Percentiles rank a stretch among this genome's conserved stretches.
Conservation (phyloP, 35 echinoderm and acorn worm genomes). For the Hemicentrotus pulcherrimus region DNA sequence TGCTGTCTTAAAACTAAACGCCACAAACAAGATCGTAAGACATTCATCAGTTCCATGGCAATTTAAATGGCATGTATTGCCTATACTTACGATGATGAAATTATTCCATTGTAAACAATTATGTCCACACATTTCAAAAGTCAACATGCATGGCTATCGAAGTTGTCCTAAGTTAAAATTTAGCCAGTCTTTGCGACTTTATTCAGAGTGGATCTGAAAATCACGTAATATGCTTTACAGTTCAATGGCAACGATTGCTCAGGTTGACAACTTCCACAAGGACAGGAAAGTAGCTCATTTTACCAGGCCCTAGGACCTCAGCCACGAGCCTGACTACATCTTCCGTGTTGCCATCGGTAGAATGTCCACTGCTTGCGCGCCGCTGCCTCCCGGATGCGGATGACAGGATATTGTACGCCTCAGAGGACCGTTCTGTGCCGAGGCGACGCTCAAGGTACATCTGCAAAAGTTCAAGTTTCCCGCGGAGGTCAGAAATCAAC, state of each 20-base stretch:
- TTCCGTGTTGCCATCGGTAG: not conserved
- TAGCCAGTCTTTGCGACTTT: too few relatives aligned
- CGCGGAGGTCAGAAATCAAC: not conserved
- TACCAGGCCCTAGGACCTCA: constrained; percentile 21
- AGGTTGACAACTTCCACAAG: not conserved
- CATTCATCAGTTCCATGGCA: too few relatives aligned
- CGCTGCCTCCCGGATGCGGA: not conserved
- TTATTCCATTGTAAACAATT: too few relatives aligned
- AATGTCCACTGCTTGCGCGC: too few relatives aligned
- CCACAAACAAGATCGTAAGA: too few relatives aligned
- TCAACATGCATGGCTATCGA: too few relatives aligned
- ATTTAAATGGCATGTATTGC: too few relatives aligned
- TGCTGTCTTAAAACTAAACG: too few relatives aligned
- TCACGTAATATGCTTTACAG: not conserved
- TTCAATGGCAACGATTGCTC: constrained; percentile 21
- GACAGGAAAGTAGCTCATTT: constrained; percentile 42
- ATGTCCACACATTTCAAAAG: too few relatives aligned
- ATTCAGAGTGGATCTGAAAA: too few relatives aligned
- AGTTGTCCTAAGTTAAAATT: too few relatives aligned
- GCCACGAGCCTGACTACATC: constrained; percentile 22
- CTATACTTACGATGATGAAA: too few relatives aligned
- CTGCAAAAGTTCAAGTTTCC: constrained; percentile 32
- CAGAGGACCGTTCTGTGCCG: not conserved
- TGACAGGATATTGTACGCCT: constrained; percentile 12
- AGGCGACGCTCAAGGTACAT: constrained; percentile 43